Percentiles rank a stretch among this genome's conserved stretches.
These are phyloP conservation scores for Cataglyphis altisquamis DNA, from an alignment of 2,888 invertebrate genomes.

Conservation along the genomic window DNA sequence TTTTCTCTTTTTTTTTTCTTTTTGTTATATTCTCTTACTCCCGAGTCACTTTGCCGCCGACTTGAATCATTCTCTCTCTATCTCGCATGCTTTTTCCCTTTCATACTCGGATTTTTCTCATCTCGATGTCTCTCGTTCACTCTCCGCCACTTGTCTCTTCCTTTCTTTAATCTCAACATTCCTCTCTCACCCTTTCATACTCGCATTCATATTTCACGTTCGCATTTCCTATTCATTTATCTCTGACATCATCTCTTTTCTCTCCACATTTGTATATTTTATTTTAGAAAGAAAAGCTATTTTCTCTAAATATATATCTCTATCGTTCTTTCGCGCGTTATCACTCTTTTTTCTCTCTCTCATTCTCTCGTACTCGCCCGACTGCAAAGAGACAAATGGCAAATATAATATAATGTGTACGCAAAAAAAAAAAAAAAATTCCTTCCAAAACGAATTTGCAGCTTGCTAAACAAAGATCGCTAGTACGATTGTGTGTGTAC, in stretches of 20 bases:
- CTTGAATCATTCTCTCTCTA: slow-evolving; percentile 17
- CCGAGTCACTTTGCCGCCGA: slow-evolving; percentile 33
- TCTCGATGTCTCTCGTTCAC: slow-evolving; percentile 24
- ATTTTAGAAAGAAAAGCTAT: background rate
- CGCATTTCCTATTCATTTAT: slow-evolving; percentile 4
- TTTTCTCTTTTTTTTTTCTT: slow-evolving; percentile 23
- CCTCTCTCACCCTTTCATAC: slow-evolving; percentile 9
- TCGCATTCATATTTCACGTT: slow-evolving; percentile 33
- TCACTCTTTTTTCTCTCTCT: slow-evolving; percentile 11
- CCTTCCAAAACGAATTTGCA: slow-evolving; percentile 55
- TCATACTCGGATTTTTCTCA: background rate
- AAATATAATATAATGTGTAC: slow-evolving; percentile 31
- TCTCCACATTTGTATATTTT: background rate
- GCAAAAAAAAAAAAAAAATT: slow-evolving; percentile 53
- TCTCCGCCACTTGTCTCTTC: background rate
- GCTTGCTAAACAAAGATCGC: slow-evolving; percentile 60
- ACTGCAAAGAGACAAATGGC: slow-evolving; percentile 60
- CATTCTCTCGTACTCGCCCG: slow-evolving; percentile 26
- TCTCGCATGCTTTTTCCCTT: background rate
- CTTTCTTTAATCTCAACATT: background rate
- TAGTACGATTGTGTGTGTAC: slow-evolving; percentile 54
- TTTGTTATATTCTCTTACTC: slow-evolving; percentile 17
- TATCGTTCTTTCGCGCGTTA: background rate
- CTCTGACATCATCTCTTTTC: background rate
- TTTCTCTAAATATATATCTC: background rate